phyloP scores from a whole-genome alignment of 1,140 invertebrate genomes.

The Eufriesea mexicana region DNA sequence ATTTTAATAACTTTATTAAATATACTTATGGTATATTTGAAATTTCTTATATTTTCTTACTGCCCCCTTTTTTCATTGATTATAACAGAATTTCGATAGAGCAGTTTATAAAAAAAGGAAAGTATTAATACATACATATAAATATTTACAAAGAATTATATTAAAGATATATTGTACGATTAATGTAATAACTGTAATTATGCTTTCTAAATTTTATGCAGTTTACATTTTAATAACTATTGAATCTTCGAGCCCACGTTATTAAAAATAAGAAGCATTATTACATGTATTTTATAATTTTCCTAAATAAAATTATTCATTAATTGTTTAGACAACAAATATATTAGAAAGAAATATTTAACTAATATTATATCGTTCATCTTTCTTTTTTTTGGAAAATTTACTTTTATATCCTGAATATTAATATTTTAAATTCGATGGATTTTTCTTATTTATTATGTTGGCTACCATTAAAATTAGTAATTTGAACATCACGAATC shows the following conservation, averaged over 20 bases:
- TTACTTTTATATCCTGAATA: background rate
- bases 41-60: too few relatives aligned
- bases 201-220: too few relatives aligned
- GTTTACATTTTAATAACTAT: too few relatives aligned
- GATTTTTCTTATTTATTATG: slow-evolving; percentile 2
- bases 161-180: too few relatives aligned
- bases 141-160: too few relatives aligned
- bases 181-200: too few relatives aligned
- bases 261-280: background rate
- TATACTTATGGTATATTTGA: too few relatives aligned
- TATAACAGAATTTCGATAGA: too few relatives aligned
- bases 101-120: too few relatives aligned
- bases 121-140: too few relatives aligned
- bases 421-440: background rate
- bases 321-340: background rate
- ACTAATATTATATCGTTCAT: background rate
- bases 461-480: slow-evolving; percentile 26
- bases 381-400: background rate
- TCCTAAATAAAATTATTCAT: background rate
- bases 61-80: too few relatives aligned
- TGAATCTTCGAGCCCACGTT: background rate
- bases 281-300: background rate
- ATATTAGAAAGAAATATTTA: background rate
- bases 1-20: background rate
- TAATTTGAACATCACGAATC: background rate